Conservation (phyloP, 2,797 vertebrate species). For the Schizothorax lantsangensis region DNA sequence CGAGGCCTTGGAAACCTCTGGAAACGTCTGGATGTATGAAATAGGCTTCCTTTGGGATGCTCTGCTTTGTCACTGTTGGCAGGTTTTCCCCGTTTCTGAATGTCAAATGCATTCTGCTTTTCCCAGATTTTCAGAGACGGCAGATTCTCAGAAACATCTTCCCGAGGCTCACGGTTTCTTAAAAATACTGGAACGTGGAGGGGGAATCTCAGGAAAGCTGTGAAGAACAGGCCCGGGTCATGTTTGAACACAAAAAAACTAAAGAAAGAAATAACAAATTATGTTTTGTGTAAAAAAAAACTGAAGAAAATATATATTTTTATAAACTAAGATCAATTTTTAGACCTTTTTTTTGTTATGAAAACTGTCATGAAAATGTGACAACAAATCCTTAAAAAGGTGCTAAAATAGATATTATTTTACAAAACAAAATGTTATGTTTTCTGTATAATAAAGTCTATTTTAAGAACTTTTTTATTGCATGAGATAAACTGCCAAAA, state of each 20-base stretch:
- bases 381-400: not conserved
- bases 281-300: not conserved
- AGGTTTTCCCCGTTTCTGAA: slow-evolving; percentile 63
- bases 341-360: not conserved
- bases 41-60: slow-evolving; percentile 71
- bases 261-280: not conserved
- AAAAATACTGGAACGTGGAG: not conserved
- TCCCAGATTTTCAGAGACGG: slow-evolving; percentile 73
- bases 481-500: not conserved
- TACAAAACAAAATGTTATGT: not conserved
- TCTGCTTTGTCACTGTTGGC: slow-evolving; percentile 78
- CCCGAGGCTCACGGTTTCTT: slow-evolving; percentile 14
- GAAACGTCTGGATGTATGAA: slow-evolving; percentile 74
- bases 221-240: too few species aligned
- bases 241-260: not conserved
- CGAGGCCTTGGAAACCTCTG: slow-evolving; percentile 59
- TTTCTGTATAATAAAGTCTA: not conserved
- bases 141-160: slow-evolving; percentile 59
- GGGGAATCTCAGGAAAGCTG: not conserved
- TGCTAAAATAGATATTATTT: not conserved
- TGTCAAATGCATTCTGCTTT: slow-evolving; percentile 67
- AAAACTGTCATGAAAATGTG: not conserved
- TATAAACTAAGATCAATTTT: not conserved
- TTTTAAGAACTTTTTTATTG: not conserved
- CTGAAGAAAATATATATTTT: too few species aligned